Evolutionary conservation across 2,888 invertebrate species (phyloP).

Genomic region (Ophraella communa): DNA sequence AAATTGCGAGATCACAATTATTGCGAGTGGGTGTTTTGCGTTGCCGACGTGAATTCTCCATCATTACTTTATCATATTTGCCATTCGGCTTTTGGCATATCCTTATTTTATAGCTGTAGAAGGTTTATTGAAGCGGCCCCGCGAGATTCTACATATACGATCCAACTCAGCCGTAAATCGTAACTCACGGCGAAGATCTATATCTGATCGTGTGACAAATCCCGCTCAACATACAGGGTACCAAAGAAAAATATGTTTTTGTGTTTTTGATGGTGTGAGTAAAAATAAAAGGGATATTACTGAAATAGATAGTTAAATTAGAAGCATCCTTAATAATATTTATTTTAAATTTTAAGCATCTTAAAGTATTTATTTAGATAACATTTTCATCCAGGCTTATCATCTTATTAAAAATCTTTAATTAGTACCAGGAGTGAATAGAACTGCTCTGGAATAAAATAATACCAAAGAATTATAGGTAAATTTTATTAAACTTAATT

Average conservation of each 20-base stretch:
- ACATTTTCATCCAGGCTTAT: no score
- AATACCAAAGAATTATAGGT: no score
- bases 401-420: no score
- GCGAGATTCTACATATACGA: constrained; percentile 7
- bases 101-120: constrained; percentile 29
- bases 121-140: constrained; percentile 34
- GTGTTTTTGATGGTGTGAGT: no score
- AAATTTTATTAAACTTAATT: no score
- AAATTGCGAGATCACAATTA: background rate
- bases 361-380: no score
- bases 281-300: no score
- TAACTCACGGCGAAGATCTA: constrained; percentile 30
- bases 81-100: constrained; percentile 33
- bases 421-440: no score
- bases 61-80: constrained; percentile 31
- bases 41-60: constrained; percentile 25
- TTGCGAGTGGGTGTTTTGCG: constrained; percentile 25
- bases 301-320: no score
- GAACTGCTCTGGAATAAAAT: no score
- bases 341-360: no score
- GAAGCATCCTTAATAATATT: no score
- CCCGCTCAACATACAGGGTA: constrained; percentile 12
- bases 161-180: constrained; percentile 17
- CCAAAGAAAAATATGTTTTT: background rate
- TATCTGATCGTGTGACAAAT: constrained; percentile 41